Conservation (phyloP, 2,113 vertebrate species). For the Atrichornis clamosus region DNA sequence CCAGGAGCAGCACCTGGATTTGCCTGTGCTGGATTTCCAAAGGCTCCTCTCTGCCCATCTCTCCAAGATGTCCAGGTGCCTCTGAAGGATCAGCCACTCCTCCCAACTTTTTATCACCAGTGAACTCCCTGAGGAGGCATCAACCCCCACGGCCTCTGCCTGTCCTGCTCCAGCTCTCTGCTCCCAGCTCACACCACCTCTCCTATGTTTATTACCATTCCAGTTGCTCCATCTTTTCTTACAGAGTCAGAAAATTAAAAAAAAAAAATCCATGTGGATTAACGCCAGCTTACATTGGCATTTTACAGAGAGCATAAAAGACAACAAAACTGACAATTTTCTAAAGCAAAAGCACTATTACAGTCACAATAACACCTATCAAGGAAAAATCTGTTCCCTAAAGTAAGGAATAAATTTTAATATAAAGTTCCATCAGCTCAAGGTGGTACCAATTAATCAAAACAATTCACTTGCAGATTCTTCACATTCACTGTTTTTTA, state of each 20-base stretch:
- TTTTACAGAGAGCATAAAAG: background rate
- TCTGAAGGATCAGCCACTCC: background rate
- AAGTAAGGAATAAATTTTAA: background rate
- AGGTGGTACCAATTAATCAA: background rate
- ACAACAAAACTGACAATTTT: background rate
- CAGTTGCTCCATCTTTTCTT: background rate
- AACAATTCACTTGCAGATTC: background rate
- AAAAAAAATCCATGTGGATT: background rate
- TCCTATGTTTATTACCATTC: background rate
- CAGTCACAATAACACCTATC: background rate
- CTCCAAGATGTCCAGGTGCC: background rate
- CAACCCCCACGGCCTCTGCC: background rate
- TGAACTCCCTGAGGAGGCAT: background rate
- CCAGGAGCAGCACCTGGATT: background rate
- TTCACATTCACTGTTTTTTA: background rate
- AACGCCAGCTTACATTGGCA: background rate
- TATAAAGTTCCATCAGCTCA: background rate
- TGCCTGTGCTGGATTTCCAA: background rate
- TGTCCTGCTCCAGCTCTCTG: background rate
- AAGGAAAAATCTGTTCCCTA: background rate
- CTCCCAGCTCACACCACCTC: background rate
- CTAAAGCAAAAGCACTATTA: background rate
- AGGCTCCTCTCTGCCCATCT: background rate
- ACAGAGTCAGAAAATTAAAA: background rate
- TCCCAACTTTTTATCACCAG: background rate